Conservation (phyloP, 1,140 invertebrate species). For the Popillia japonica region DNA sequence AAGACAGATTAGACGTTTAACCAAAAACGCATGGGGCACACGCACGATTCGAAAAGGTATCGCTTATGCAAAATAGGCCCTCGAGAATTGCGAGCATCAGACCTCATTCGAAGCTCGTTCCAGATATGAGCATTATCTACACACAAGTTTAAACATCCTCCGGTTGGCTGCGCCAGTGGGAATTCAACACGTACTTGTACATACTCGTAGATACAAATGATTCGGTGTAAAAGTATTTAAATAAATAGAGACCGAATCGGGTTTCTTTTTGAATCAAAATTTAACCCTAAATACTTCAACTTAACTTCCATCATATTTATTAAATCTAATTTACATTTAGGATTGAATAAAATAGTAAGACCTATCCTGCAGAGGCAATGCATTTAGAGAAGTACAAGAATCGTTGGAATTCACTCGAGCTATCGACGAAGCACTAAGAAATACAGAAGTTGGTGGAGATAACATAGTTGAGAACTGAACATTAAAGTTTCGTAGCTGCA, state of each 20-base stretch:
- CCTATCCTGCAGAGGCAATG: too few relatives aligned
- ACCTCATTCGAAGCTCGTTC: conserved; percentile 3
- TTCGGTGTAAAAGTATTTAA: neutral
- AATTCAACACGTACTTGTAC: neutral
- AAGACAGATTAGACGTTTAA: neutral
- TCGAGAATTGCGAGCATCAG: conserved; percentile 1
- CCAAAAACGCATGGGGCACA: neutral
- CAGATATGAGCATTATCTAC: neutral
- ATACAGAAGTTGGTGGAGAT: too few relatives aligned
- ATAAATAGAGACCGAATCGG: neutral
- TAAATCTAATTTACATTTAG: too few relatives aligned
- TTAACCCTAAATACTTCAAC: too few relatives aligned
- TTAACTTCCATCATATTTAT: too few relatives aligned
- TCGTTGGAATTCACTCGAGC: too few relatives aligned
- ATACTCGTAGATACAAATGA: neutral
- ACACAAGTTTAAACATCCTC: neutral
- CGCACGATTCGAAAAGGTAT: conserved; percentile 7
- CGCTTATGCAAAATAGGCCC: conserved; percentile 1
- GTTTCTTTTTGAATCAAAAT: too few relatives aligned
- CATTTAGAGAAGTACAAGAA: too few relatives aligned
- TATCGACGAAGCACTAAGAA: too few relatives aligned
- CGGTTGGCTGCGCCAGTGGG: neutral
- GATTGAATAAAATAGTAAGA: too few relatives aligned
- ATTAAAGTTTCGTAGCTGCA: too few relatives aligned
- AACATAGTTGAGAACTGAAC: too few relatives aligned